These are phyloP conservation scores for Paralichthys olivaceus DNA, from an alignment of 2,113 vertebrate genomes.

Conservation along the genomic window DNA sequence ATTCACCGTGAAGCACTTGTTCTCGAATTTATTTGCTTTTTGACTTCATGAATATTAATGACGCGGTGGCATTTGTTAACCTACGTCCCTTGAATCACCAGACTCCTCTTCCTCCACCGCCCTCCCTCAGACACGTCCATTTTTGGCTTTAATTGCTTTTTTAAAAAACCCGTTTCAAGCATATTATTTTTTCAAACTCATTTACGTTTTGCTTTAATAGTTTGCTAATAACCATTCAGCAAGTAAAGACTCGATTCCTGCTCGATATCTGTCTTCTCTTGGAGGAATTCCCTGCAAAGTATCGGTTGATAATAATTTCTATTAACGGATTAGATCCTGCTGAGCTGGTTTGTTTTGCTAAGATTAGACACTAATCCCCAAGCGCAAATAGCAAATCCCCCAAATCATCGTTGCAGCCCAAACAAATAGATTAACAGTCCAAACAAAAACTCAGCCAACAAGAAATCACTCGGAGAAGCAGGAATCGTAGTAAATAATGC, in stretches of 20 bases:
- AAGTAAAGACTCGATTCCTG: conserved; percentile 2
- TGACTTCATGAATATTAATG: conserved; percentile 86
- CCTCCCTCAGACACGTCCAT: conserved; percentile 23
- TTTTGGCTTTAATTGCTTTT: conserved; percentile 54
- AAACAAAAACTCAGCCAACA: not conserved
- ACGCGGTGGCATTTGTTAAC: conserved; percentile 80
- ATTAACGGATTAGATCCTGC: conserved; percentile 53
- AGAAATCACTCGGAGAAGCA: not conserved
- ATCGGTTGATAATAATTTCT: conserved; percentile 34
- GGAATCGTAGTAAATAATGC: not conserved
- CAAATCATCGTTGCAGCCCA: conserved; percentile 5
- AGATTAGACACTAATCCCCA: conserved; percentile 62
- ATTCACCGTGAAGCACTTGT: conserved; percentile 88
- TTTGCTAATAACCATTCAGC: no score
- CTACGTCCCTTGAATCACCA: conserved; percentile 63
- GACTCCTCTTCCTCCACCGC: conserved; percentile 54
- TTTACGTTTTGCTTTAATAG: conserved; percentile 6
- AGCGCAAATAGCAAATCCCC: conserved; percentile 8
- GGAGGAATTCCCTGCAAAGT: conserved; percentile 25
- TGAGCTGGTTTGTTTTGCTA: conserved; percentile 39
- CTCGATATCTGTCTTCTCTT: conserved; percentile 2
- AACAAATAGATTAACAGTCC: conserved; percentile 38
- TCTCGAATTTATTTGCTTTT: conserved; percentile 84
- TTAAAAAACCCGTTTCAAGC: conserved; percentile 14
- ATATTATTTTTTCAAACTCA: conserved; percentile 27